These are phyloP conservation scores for Folsomia candida DNA, from an alignment of 2,888 invertebrate species.

Conservation along the genomic window DNA sequence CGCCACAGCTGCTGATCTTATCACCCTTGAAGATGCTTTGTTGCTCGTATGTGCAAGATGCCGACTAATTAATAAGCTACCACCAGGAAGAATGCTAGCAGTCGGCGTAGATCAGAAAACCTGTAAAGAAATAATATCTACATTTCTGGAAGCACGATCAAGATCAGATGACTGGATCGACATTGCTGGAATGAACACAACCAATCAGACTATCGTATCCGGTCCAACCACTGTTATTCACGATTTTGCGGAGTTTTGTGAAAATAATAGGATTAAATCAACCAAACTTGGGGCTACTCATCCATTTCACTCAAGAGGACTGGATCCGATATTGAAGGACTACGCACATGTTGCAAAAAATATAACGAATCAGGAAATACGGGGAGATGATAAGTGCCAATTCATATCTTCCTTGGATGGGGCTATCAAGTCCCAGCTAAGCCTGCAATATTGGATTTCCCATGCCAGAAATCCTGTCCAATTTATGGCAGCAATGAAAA, in stretches of 20 bases:
- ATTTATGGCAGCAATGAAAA: too few species aligned
- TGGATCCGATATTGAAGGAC: slow-evolving; percentile 20
- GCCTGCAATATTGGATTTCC: too few species aligned
- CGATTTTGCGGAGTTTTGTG: background rate
- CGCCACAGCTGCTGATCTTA: background rate
- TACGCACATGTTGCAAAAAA: slow-evolving; percentile 15
- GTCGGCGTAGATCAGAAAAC: background rate
- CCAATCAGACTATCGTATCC: background rate
- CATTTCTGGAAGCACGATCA: too few species aligned
- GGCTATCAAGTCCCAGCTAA: too few species aligned
- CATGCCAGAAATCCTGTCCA: too few species aligned
- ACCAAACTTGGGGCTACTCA: background rate
- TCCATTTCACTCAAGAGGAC: background rate
- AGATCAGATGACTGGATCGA: background rate
- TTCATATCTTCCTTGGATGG: too few species aligned
- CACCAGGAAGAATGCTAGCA: slow-evolving; percentile 12
- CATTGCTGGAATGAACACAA: slow-evolving; percentile 4
- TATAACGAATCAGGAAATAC: too few species aligned
- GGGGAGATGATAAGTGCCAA: too few species aligned
- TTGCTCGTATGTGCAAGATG: background rate
- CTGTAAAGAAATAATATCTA: background rate
- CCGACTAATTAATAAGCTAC: slow-evolving; percentile 10
- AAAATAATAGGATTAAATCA: background rate
- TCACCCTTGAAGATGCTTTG: slow-evolving; percentile 8
- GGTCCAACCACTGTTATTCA: background rate